Evolutionary conservation across 2,888 invertebrate species (phyloP), one percentile per base, ranked within the genome.

Genomic region (Orthosia gracilis): DNA sequence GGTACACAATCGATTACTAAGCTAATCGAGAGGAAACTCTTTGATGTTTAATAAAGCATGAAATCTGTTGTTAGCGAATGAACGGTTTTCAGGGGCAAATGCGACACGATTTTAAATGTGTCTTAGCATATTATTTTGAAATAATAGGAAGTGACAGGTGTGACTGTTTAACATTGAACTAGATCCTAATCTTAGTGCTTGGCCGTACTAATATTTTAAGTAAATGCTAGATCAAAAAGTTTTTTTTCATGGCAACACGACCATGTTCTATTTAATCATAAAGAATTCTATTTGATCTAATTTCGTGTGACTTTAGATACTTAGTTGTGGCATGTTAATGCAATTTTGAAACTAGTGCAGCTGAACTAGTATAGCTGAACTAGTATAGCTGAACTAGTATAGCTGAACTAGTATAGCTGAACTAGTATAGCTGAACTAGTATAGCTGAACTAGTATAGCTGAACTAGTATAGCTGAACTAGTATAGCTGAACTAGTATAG

Each of bases 21-120:
- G 73, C 86, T 85, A 89, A 91, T 92, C 90, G 90, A 92, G 91
- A 92, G 94, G 92, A 93, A 94, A 92, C 92, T 89, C 91, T 94
- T 94, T 94, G 92, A 91, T 89, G 94, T 93, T 89, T 88, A 91
- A 84, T 87, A 91, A 90, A 87, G 88, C 93, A 89, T 92, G 88
- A 91, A 93, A 92, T 92, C 80, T 88, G 87, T 90, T 90, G 90
- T 85, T 86, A 87, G 85, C 89, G 87, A 92, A 85, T 88, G 90
- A 91, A 74, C 89, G 90, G 79, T 86, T 93, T 94, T 93, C 94
- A 95, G 88, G 94, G 94, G 84, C 92, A 85, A 79, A 45, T 71
- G 26, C 73, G 69, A 78, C 85, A 83, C 83, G 84, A 83, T 73
- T 76, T 58, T 50, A 70, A 79, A 79, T 70, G 52, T 66, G 61